These are phyloP conservation scores for Eptesicus fuscus DNA, from an alignment of 2,113 vertebrate species.

Conservation along the genomic window DNA sequence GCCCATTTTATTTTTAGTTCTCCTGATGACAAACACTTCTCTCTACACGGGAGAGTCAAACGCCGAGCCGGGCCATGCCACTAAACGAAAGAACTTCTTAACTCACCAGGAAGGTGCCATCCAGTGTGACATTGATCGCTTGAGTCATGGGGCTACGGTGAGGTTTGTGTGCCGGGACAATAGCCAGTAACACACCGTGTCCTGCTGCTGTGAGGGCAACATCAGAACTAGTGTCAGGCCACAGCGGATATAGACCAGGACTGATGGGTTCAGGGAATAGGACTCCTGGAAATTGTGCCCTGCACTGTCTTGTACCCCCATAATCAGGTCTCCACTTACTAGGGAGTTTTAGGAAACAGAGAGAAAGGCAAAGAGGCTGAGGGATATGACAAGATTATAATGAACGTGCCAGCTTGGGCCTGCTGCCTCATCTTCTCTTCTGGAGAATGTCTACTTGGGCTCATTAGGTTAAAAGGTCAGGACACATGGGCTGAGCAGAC, in stretches of 20 bases:
- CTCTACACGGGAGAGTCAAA: neutral
- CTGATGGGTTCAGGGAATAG: rapidly evolving
- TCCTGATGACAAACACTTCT: neutral
- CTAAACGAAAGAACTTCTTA: neutral
- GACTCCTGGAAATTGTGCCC: rapidly evolving
- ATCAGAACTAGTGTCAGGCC: neutral
- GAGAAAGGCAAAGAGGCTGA: too few species aligned
- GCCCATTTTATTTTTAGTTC: neutral
- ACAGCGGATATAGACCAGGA: rapidly evolving
- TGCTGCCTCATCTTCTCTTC: neutral
- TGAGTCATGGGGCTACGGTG: neutral
- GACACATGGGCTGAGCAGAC: neutral
- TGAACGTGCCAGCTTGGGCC: too few species aligned
- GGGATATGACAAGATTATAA: neutral
- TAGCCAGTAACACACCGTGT: neutral
- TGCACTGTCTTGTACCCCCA: neutral
- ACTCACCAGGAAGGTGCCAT: neutral
- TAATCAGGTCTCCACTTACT: neutral
- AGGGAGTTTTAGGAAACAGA: neutral
- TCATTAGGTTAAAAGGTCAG: neutral
- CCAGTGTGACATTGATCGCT: neutral
- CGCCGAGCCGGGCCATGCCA: too few species aligned
- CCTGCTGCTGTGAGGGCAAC: rapidly evolving
- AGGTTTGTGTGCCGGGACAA: neutral
- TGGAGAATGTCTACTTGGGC: neutral